Evolutionary conservation across 2,113 vertebrate genomes (phyloP), one percentile per base, ranked within the genome.

Genomic region (Actinemys pallida): DNA sequence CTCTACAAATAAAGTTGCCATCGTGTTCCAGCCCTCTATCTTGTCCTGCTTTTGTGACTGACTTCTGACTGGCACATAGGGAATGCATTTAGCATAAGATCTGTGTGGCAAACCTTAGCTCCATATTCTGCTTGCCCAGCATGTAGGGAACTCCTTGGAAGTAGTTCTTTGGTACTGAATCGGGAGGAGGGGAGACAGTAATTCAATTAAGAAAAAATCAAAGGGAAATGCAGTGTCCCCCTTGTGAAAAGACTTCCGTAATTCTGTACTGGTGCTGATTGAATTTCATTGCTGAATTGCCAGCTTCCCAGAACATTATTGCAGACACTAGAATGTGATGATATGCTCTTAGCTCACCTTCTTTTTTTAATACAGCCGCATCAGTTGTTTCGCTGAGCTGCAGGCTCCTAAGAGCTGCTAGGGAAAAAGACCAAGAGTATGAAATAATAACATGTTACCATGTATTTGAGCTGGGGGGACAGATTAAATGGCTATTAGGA

Each of bases 11-110:
- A 84, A 87, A 88, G 65, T 57, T 92, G 57, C 4, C 75, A 24
- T 31, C 8, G 50, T 5, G 89, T 42, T 27, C 69, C 27, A 59
- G 72, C 29, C 31, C 79, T 78, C 72, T 95, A 3, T 49, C 90
- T 53, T 78, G 45, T 45, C 39, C 88, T 86, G 53, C 20, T 45
- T 84, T 47, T 19, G 11, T 84, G 78, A 50, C 78, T 93, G 83
- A 75, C 45, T 83, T 88, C 53, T 88, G 94, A 53, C 17, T 49
- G 84, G 50, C 57, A 91, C 83, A 83, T 39, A 62, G 72, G 50
- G 29, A 90, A 78, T 53, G 13, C 59, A 12, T 20, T 5, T 88
- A 69, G 31, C 59, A 31, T 76, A 75, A 75, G 17, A 80, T 25
- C n/a, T 83, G 7, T 42, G 29, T 10, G 12, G 6, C 69, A 22